phyloP scores from a whole-genome alignment of 1,140 invertebrate species.

The Tribolium castaneum region DNA sequence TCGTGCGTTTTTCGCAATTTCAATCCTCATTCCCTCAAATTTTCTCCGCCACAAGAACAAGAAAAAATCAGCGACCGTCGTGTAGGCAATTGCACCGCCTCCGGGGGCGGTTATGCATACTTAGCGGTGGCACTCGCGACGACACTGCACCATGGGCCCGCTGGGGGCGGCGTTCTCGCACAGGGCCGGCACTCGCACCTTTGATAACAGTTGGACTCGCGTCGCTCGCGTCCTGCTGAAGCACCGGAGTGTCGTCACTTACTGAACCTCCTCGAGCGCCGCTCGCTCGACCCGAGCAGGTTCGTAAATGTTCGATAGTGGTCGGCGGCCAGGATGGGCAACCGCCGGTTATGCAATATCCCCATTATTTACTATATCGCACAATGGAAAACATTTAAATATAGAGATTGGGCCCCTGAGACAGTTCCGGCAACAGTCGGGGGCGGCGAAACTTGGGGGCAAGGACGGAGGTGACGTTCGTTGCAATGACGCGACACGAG shows the following conservation, averaged over 20 bases:
- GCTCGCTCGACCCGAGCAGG: not conserved
- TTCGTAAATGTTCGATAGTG: not conserved
- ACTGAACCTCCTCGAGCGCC: slow-evolving; percentile 23
- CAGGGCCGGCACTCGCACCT: slow-evolving; percentile 5
- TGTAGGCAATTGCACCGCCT: slow-evolving; percentile 6
- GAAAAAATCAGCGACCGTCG: slow-evolving; percentile 19
- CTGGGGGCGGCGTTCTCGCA: not conserved
- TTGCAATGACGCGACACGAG: not conserved
- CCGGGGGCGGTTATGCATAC: slow-evolving; percentile 36
- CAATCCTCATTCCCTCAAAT: not conserved
- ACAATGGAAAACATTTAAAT: slow-evolving; percentile 42
- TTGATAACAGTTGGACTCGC: not conserved
- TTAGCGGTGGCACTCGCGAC: not conserved
- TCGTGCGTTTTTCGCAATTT: not conserved
- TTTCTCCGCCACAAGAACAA: too few relatives aligned
- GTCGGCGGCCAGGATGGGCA: slow-evolving; percentile 34
- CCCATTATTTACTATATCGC: slow-evolving; percentile 40
- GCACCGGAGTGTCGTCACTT: slow-evolving; percentile 31
- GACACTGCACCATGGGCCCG: not conserved
- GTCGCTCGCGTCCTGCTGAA: not conserved
- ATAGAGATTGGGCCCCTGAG: slow-evolving; percentile 19
- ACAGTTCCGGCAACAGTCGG: slow-evolving; percentile 32
- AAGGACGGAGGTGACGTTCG: not conserved
- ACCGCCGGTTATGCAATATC: slow-evolving; percentile 42
- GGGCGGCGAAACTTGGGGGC: not conserved